These are phyloP conservation scores for Oeneis ivallda DNA, from an alignment of 2,888 invertebrate genomes.

Conservation along the genomic window DNA sequence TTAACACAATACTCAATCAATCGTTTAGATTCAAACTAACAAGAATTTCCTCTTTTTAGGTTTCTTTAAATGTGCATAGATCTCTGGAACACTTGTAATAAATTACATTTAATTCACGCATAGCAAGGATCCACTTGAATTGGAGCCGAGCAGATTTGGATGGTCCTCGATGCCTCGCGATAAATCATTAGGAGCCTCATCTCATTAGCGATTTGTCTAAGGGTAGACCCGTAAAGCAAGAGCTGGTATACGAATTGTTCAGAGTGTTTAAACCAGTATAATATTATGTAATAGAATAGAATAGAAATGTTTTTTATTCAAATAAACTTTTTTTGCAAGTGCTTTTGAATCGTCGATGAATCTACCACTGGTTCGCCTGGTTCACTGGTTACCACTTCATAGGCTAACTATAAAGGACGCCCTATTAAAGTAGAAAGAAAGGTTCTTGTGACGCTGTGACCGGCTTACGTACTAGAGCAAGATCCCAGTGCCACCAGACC, in stretches of 20 bases:
- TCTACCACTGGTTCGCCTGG: no score
- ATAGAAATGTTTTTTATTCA: no score
- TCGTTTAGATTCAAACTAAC: no score
- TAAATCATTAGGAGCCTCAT: conserved; percentile 40
- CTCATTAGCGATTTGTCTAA: conserved; percentile 40
- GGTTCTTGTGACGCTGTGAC: background rate
- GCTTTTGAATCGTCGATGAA: no score
- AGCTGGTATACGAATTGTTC: no score
- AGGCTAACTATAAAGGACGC: background rate
- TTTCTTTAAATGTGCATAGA: background rate
- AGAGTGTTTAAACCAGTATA: no score
- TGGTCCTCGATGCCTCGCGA: conserved; percentile 34
- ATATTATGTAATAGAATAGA: no score
- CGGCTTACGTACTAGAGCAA: no score
- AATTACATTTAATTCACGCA: conserved; percentile 36
- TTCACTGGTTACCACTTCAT: background rate
- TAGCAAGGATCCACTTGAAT: conserved; percentile 32
- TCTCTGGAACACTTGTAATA: conserved; percentile 22
- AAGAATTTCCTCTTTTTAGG: no score
- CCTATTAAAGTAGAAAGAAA: background rate
- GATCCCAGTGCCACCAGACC: no score
- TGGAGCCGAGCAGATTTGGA: conserved; percentile 26
- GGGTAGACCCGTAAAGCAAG: background rate
- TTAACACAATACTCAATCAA: no score
- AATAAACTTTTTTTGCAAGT: no score